Base-by-base conservation (phyloP, 2,888 invertebrate genomes). In the Acanthosepion pharaonis region DNA sequence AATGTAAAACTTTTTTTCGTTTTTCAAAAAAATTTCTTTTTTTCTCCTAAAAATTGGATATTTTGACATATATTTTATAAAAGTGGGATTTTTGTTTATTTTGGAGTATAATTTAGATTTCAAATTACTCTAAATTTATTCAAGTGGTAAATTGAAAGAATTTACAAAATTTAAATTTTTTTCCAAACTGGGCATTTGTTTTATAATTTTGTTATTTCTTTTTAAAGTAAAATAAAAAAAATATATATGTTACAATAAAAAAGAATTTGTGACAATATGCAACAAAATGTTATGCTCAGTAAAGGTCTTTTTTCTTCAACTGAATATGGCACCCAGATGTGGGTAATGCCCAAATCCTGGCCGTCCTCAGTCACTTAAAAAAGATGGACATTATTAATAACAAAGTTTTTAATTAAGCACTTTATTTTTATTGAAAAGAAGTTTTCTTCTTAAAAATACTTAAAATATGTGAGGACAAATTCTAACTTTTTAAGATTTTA, bases 181-280 rank as follows among this genome's bases (percentile, higher is more conserved):
- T 78, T 78, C n/a, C n/a, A 11, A 78, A n/a, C 78, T 78, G 78
- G 78, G n/a, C 78, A 78, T 78, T 78, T 78, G 78, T 78, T 78
- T 42, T 78, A 78, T 8, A 78, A 78, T n/a, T 78, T 78, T 78
- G 78, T 78, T 78, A 78, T 78, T 78, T 78, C 78, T 11, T 78
- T 42, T 78, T 78, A 28, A 78, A 78, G n/a, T n/a, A 78, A 78
- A 78, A 78, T 78, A 78, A n/a, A n/a, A 55, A 42, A 55, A 55
- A 55, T n/a, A n/a, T n/a, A 55, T 55, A 20, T 55, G 5, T 51
- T 15, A 18, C 20, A 55, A 55, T 18, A 18, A 55, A 55, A 55
- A 78, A 28, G 28, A 28, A 78, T 28, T 78, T 78, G 78, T n/a
- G 78, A 78, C 28, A 78, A 78, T n/a, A n/a, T 78, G n/a, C 78